phyloP scores from a whole-genome alignment of 2,113 vertebrate genomes.

The Hyaena hyaena region DNA sequence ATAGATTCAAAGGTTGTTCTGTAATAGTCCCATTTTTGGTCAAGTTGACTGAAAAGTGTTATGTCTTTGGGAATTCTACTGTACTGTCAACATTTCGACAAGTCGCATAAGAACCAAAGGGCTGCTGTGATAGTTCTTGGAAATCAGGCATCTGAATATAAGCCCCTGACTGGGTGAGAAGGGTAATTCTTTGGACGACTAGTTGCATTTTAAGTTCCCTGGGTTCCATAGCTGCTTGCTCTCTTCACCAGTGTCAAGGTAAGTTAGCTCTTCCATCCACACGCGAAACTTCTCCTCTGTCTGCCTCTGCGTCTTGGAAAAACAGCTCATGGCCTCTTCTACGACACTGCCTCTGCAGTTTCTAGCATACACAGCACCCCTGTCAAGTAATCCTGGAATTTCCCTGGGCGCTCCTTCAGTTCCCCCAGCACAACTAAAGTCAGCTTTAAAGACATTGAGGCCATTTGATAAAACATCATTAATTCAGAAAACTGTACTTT shows the following conservation, averaged over 20 bases:
- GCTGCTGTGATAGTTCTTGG: constrained; percentile 87
- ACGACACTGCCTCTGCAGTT: constrained; percentile 94
- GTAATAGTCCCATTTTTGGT: constrained; percentile 90
- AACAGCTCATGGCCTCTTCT: constrained; percentile 96
- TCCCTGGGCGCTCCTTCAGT: constrained; percentile 91
- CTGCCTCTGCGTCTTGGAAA: constrained; percentile 95
- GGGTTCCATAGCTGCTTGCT: constrained; percentile 91
- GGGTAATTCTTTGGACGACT: constrained; percentile 84
- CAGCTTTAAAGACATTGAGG: constrained; percentile 98
- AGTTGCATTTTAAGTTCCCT: constrained; percentile 88
- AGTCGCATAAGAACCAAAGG: constrained; percentile 87
- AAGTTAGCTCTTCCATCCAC: constrained; percentile 95
- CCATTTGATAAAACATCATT: constrained; percentile 92
- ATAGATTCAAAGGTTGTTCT: constrained; percentile 87
- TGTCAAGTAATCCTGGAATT: constrained; percentile 94
- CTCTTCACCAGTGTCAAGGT: constrained; percentile 91
- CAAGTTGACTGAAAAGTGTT: constrained; percentile 86
- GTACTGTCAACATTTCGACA: constrained; percentile 85
- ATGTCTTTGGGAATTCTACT: constrained; percentile 85
- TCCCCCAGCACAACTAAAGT: constrained; percentile 92
- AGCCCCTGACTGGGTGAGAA: constrained; percentile 86
- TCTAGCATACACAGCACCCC: constrained; percentile 92
- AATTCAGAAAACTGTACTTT: constrained; percentile 81
- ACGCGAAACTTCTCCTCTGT: constrained; percentile 94
- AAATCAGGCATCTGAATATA: constrained; percentile 89